Conservation (phyloP, 2,888 invertebrate genomes). For the Philereme transversata region DNA sequence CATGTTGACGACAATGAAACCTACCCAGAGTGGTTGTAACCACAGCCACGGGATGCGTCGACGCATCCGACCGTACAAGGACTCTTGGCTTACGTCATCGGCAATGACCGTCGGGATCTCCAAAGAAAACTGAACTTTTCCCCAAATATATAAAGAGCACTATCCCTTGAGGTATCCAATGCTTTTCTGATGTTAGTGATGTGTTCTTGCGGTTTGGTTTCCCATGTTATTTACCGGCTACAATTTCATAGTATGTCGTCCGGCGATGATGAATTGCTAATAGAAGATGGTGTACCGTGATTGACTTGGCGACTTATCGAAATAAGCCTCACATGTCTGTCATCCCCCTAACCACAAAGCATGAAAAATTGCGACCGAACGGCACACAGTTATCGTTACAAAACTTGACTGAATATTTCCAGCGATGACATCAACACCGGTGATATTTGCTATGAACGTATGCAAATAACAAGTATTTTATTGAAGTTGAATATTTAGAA, state of each 20-base stretch:
- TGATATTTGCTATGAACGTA: constrained; percentile 11
- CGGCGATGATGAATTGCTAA: constrained; percentile 42
- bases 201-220: constrained; percentile 43
- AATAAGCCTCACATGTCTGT: constrained; percentile 21
- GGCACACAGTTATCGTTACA: constrained; percentile 6
- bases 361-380: constrained; percentile 7
- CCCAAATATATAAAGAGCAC: constrained; percentile 41
- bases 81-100: constrained; percentile 65
- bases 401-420: constrained; percentile 22
- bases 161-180: constrained; percentile 39
- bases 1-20: constrained; percentile 71
- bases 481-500: constrained; percentile 24
- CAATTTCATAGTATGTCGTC: constrained; percentile 42
- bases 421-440: constrained; percentile 50
- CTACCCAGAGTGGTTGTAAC: constrained; percentile 75
- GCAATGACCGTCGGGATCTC: constrained; percentile 50
- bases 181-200: constrained; percentile 31
- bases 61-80: constrained; percentile 78
- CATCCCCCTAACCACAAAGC: constrained; percentile 26
- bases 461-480: constrained; percentile 12
- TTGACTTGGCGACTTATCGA: constrained; percentile 11
- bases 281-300: constrained; percentile 25
- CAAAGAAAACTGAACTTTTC: constrained; percentile 47
- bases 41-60: constrained; percentile 73
- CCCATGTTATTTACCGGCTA: constrained; percentile 22